Evolutionary conservation across 1,140 invertebrate species (phyloP).

Genomic region (Drosophila pandora): DNA sequence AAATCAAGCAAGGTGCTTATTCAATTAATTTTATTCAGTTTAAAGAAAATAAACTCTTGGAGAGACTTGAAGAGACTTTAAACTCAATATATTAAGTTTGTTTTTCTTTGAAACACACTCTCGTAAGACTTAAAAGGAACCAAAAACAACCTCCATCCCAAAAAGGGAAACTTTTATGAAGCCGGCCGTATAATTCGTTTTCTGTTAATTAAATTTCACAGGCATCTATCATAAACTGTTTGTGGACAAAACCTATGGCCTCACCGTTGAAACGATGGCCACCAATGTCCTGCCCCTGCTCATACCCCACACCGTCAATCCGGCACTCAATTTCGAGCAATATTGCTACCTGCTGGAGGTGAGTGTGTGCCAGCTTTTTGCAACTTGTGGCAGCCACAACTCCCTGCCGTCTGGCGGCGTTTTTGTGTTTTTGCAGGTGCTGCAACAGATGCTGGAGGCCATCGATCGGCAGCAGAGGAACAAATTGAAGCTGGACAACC

Average conservation of each 20-base stretch:
- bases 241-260: constrained; percentile 95
- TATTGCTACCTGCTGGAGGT: constrained; percentile 93
- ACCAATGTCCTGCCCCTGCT: constrained; percentile 96
- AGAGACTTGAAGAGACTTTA: too few species aligned
- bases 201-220: constrained; percentile 81
- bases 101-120: background rate
- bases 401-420: background rate
- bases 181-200: background rate
- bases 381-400: background rate
- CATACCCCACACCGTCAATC: constrained; percentile 96
- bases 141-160: background rate
- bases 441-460: constrained; percentile 97
- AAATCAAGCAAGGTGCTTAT: background rate
- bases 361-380: constrained; percentile 22
- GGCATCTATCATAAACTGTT: constrained; percentile 97
- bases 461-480: constrained; percentile 95
- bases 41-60: too few species aligned
- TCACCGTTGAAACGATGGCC: constrained; percentile 96
- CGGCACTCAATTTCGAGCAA: constrained; percentile 94
- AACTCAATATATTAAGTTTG: background rate
- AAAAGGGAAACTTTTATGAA: background rate
- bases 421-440: constrained; percentile 84
- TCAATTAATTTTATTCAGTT: background rate
- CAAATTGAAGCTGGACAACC: constrained; percentile 92
- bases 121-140: background rate